These are phyloP conservation scores for Rhagoletis pomonella DNA, from an alignment of 1,140 invertebrate species.

Conservation along the genomic window DNA sequence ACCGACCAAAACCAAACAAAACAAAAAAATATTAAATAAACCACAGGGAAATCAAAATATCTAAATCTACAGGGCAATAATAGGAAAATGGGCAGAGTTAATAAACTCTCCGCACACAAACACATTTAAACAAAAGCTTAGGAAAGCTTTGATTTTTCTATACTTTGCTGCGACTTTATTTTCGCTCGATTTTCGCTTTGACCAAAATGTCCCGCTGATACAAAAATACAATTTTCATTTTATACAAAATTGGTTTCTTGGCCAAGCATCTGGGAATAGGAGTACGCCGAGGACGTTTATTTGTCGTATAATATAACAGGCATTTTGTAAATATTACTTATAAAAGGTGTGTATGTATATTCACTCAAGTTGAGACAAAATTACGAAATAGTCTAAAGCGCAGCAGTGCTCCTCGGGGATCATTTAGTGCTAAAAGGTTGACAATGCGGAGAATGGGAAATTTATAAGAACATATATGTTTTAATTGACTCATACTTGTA, in stretches of 20 bases:
- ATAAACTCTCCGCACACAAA: neutral
- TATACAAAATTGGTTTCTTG: neutral
- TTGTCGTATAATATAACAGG: neutral
- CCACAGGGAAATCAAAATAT: constrained; percentile 13
- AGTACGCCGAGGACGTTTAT: neutral
- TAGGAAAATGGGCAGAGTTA: neutral
- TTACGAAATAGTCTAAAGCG: constrained; percentile 1
- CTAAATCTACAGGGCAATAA: neutral
- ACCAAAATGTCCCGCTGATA: neutral
- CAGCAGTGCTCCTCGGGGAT: neutral
- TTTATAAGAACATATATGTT: too few species aligned
- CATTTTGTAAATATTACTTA: neutral
- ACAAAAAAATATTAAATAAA: neutral
- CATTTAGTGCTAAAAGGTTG: constrained; percentile 44
- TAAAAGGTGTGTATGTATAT: neutral
- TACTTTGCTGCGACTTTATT: neutral
- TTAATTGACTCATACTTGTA: too few species aligned
- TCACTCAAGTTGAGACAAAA: neutral
- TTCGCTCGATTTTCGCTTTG: neutral
- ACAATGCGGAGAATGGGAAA: too few species aligned
- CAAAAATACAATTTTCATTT: neutral
- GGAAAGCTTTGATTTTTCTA: neutral
- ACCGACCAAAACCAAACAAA: too few species aligned
- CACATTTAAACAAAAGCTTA: neutral
- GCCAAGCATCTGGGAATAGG: neutral